Conservation (phyloP, 2,113 vertebrate genomes). For the Polypterus bichir region DNA sequence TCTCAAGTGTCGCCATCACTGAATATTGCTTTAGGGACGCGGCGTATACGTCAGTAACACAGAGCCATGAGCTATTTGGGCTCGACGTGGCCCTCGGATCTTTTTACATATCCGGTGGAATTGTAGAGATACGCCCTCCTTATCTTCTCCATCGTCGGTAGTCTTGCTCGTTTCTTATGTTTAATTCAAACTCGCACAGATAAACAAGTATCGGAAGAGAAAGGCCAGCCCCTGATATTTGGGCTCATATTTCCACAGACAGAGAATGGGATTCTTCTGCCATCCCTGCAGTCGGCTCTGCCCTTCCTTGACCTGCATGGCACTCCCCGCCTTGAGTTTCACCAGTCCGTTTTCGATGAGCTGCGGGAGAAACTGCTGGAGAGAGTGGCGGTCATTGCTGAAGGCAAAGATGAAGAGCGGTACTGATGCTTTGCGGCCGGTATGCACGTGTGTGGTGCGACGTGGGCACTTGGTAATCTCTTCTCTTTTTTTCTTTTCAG, state of each 20-base stretch:
- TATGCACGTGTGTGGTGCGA: not conserved
- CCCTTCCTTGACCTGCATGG: constrained; percentile 94
- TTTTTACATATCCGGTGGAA: no score
- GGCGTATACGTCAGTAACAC: no score
- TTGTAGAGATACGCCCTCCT: no score
- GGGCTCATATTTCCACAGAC: constrained; percentile 42
- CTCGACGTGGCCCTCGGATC: no score
- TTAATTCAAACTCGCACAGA: no score
- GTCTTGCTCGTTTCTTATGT: no score
- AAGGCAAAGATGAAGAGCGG: constrained; percentile 85
- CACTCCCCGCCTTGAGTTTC: constrained; percentile 87
- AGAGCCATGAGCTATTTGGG: no score
- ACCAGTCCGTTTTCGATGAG: constrained; percentile 95
- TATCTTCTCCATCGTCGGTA: no score
- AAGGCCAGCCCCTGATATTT: no score
- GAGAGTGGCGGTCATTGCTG: constrained; percentile 77
- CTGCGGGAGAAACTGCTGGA: constrained; percentile 91
- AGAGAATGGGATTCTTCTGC: constrained; percentile 90
- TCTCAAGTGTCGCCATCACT: no score
- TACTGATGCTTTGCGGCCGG: constrained; percentile 20
- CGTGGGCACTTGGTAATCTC: not conserved
- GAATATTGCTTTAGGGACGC: no score
- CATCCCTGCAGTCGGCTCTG: constrained; percentile 86
- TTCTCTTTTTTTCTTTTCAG: constrained; percentile 25
- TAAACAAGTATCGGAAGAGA: no score